Evolutionary conservation across 2,113 vertebrate genomes (phyloP), one percentile per base, ranked within the genome.

Genomic region (Coptodon bakossiorum): DNA sequence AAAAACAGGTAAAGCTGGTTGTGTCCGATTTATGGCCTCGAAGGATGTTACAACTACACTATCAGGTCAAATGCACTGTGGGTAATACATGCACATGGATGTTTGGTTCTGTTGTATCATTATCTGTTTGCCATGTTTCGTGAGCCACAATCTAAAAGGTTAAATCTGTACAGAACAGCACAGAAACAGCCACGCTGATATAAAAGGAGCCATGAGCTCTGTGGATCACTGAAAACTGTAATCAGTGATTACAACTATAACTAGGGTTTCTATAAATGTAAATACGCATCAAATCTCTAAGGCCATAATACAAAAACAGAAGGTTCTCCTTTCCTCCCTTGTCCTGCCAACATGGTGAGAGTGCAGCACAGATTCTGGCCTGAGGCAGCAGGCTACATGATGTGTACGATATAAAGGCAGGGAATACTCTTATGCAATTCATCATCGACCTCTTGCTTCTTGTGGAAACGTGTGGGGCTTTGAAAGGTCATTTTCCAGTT

Each of bases 401-500:
- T 52, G 43, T 81, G n/a, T 38, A 40, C 6, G 22, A 52, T 38
- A 52, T 14, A 29, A 82, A 81, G 27, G 63, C 76, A 31, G 38
- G 57, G 4, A 78, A 54, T 17, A 34, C 31, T 7, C 19, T 82
- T 68, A 12, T 82, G 61, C 36, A 81, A 89, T 91, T 82, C 48
- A 86, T 92, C 83, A 63, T 40, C 19, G 29, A 22, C 43, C 63
- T 73, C 78, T 89, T 78, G 81, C 82, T 85, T 71, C 81, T 73
- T 13, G 45, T 59, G 56, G 85, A 84, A 82, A 84, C 2, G 14
- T 63, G 56, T 54, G 48, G 38, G 63, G 29, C 36, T 86, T 43
- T 89, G 66, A 93, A 92, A 94, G 91, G 91, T 94, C 50, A 90
- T 89, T 86, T 84, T 86, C 68, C 54, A 73, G 43, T 90, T 80